phyloP scores from a whole-genome alignment of 2,888 invertebrate species.

The Limnephilus marmoratus region DNA sequence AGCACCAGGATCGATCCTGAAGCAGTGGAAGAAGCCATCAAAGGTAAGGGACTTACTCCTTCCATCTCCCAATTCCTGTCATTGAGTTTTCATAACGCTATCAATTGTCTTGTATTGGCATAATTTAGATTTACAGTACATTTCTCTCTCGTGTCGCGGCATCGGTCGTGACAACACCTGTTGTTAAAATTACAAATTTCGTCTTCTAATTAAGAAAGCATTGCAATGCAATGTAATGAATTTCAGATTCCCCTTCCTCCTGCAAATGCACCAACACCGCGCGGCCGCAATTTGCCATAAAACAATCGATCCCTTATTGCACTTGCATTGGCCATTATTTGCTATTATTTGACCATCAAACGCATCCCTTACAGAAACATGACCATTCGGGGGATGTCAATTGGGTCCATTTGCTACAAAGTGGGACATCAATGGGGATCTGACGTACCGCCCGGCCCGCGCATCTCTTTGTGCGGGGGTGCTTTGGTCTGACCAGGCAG shows the following conservation, averaged over 20 bases:
- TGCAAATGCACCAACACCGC: neutral
- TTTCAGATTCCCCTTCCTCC: neutral
- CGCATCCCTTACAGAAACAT: conserved; percentile 45
- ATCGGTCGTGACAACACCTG: too few species aligned
- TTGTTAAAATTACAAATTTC: neutral
- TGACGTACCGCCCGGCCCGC: conserved; percentile 53
- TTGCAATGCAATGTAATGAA: neutral
- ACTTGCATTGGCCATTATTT: conserved; percentile 34
- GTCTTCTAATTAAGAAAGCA: neutral
- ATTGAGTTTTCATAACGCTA: too few species aligned
- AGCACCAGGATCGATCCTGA: too few species aligned
- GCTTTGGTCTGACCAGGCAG: conserved; percentile 40
- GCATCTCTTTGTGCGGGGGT: conserved; percentile 26
- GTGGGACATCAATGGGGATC: conserved; percentile 44
- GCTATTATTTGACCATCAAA: conserved; percentile 57
- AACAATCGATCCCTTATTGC: conserved; percentile 55
- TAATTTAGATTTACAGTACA: too few species aligned
- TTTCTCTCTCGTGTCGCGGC: too few species aligned
- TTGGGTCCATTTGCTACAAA: conserved; percentile 44
- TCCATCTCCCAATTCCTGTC: too few species aligned
- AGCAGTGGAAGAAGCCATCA: too few species aligned
- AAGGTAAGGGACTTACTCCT: too few species aligned
- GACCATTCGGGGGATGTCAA: conserved; percentile 34
- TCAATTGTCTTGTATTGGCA: too few species aligned
- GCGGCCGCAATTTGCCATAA: conserved; percentile 39